These are phyloP conservation scores for Poeciliopsis retropinna DNA, from an alignment of 2,113 vertebrate species.

Conservation along the genomic window DNA sequence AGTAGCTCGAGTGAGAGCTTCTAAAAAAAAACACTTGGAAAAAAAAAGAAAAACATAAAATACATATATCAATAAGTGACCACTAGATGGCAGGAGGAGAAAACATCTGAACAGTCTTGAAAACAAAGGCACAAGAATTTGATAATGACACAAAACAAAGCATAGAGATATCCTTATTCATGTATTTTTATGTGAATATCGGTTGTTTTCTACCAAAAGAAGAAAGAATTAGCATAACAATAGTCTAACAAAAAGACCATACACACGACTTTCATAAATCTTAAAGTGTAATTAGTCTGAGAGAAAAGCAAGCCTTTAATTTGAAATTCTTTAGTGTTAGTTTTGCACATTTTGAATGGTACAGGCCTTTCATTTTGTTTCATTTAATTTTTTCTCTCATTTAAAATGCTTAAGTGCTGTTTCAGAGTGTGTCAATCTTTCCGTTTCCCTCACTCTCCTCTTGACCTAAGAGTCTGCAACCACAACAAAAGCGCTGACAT, in stretches of 20 bases:
- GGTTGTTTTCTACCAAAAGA: too few species aligned
- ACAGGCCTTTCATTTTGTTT: not conserved
- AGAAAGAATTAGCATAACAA: too few species aligned
- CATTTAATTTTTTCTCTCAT: not conserved
- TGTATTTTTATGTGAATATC: not conserved
- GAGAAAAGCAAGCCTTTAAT: too few species aligned
- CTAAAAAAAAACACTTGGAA: too few species aligned
- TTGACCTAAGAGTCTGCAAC: constrained; percentile 55
- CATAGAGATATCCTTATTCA: not conserved
- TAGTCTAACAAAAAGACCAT: too few species aligned
- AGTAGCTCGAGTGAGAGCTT: too few species aligned
- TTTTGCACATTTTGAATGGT: not conserved
- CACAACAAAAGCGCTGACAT: constrained; percentile 53
- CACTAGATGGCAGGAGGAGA: constrained; percentile 67
- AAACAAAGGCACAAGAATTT: not conserved
- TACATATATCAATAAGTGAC: constrained; percentile 9
- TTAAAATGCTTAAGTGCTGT: not conserved
- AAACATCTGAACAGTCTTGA: not conserved
- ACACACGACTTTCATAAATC: too few species aligned
- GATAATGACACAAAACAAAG: too few species aligned
- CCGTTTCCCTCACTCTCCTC: constrained; percentile 34
- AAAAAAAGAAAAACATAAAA: too few species aligned
- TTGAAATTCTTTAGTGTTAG: not conserved
- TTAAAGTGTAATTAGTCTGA: too few species aligned
- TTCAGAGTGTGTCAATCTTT: constrained; percentile 45